These are phyloP conservation scores for Agonopterix heracliana DNA, from an alignment of 2,888 invertebrate species.

Conservation along the genomic window DNA sequence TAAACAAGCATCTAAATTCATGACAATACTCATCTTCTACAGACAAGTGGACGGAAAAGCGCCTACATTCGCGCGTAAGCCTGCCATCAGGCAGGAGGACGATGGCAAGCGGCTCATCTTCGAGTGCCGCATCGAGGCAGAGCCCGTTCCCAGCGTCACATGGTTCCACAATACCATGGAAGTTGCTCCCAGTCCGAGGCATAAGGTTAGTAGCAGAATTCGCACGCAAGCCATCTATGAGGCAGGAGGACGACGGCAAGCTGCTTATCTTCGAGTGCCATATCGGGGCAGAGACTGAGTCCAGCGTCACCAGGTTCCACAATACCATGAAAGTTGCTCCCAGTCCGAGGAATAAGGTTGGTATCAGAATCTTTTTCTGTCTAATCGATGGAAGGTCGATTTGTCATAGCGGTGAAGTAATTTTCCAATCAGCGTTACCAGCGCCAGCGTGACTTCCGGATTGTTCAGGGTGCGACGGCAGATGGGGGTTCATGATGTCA, in stretches of 20 bases:
- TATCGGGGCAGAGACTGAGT: constrained; percentile 94
- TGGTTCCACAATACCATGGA: constrained; percentile 93
- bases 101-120: constrained; percentile 95
- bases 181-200: constrained; percentile 88
- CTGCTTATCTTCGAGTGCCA: constrained; percentile 95
- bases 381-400: too few relatives aligned
- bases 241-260: constrained; percentile 97
- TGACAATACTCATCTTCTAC: constrained; percentile 23
- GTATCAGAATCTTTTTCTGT: background rate
- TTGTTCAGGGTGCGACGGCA: too few relatives aligned
- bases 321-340: constrained; percentile 88
- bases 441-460: too few relatives aligned
- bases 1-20: background rate
- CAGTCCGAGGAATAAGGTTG: constrained; percentile 90
- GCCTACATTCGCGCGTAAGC: constrained; percentile 98
- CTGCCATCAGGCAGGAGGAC: constrained; percentile 97
- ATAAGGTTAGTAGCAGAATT: constrained; percentile 83
- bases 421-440: too few relatives aligned
- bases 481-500: too few relatives aligned
- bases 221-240: constrained; percentile 97
- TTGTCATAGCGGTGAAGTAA: too few relatives aligned
- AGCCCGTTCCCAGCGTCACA: constrained; percentile 90
- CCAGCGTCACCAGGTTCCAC: constrained; percentile 93
- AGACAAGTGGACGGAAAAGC: constrained; percentile 99
- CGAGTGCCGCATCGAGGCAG: constrained; percentile 96